These are phyloP conservation scores for Ovibos moschatus DNA, from an alignment of 2,113 vertebrate genomes.

Conservation along the genomic window DNA sequence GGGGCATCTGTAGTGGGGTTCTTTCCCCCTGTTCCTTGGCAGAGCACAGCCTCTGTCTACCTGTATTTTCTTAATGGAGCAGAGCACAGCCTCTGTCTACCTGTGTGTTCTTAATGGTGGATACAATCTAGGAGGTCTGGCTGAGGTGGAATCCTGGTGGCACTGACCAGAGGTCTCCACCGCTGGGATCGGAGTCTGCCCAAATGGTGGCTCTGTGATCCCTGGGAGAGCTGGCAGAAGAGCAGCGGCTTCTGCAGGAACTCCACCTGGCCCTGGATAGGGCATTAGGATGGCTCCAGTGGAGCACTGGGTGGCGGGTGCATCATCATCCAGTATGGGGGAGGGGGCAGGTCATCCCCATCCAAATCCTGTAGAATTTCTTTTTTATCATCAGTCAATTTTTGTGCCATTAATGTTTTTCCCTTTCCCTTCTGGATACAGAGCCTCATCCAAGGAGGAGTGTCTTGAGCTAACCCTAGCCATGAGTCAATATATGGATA, in stretches of 20 bases:
- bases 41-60: background rate
- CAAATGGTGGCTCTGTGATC: fast-evolving
- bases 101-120: background rate
- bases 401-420: background rate
- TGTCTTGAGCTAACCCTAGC: background rate
- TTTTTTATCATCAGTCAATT: background rate
- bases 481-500: background rate
- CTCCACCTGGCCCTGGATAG: background rate
- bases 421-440: background rate
- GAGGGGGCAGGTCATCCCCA: background rate
- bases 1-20: background rate
- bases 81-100: background rate
- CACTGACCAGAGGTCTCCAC: background rate
- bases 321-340: background rate
- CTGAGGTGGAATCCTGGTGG: background rate
- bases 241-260: background rate
- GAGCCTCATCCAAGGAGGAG: background rate
- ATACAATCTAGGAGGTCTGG: background rate
- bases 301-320: background rate
- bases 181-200: fast-evolving
- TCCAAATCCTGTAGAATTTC: background rate
- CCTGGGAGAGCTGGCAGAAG: background rate
- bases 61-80: background rate
- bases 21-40: background rate
- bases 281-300: background rate